Base-by-base conservation (phyloP, 2,888 invertebrate species). In the Pseudanteris insignis region DNA sequence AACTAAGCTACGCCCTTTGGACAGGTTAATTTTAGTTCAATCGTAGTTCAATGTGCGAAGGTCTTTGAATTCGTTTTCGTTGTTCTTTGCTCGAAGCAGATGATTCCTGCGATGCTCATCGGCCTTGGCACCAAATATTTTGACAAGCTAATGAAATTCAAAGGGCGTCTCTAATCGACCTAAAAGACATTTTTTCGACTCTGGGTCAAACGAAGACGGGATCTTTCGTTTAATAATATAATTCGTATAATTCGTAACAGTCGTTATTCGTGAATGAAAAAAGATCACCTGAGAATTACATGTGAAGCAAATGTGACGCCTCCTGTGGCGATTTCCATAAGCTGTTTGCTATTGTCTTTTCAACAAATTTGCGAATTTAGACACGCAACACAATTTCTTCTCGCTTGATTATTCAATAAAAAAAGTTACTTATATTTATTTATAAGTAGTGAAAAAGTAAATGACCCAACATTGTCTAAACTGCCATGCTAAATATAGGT, bases 71-170 rank as follows among this genome's bases (percentile, higher is more conserved):
- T 4, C 36, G 28, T 47, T 57, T 55, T 32, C 6, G 6, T 34
- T 15, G 33, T 41, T 14, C 14, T 14, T 21, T 11, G 18, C 21
- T 40, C 28, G 1, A 21, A 34, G 11, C 12, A 29, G 34, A 34
- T 32, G n/a, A 47, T 37, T 28, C 11, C 48, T 46, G 37, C 15
- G 37, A 26, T 6, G 18, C 18, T 28, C 28, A 33, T 13, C 6
- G 33, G 44, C 58, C 63, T 63, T 58, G 63, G 54, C 63, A 58
- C 58, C 48, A 57, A 63, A 58, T 54, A 63, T 63, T 58, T 48
- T 63, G 63, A 63, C 63, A 58, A 47, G 41, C 37, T 58, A 48
- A 63, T 54, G 58, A 54, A 58, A 58, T 47, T 60, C 53, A 53
- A 47, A 60, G 32, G 33, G 48, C 47, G 44, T 58, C 46, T 30